phyloP scores from a whole-genome alignment of 2,797 vertebrate genomes.

The Tamandua tetradactyla region DNA sequence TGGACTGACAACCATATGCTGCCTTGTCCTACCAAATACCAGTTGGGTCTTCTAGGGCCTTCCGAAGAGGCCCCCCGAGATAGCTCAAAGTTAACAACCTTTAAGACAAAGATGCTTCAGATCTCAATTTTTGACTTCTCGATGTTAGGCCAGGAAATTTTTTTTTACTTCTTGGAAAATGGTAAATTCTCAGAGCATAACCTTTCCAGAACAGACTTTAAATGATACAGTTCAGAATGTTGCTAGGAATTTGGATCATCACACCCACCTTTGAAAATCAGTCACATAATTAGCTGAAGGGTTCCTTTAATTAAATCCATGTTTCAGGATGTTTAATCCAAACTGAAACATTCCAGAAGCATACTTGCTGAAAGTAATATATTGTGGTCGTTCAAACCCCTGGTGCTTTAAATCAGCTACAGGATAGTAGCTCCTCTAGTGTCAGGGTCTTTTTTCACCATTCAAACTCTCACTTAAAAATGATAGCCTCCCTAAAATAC shows the following conservation, averaged over 20 bases:
- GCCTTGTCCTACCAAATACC: background rate
- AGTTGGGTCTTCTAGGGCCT: background rate
- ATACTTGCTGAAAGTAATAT: conserved; percentile 79
- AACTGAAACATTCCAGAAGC: conserved; percentile 80
- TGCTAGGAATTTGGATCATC: conserved; percentile 71
- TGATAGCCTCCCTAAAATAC: background rate
- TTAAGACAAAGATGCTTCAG: conserved; percentile 59
- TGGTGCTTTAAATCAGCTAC: conserved; percentile 69
- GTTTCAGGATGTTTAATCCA: conserved; percentile 77
- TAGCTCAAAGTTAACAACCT: conserved; percentile 50
- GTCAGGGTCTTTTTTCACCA: conserved; percentile 48
- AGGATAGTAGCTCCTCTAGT: conserved; percentile 1
- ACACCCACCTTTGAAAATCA: conserved; percentile 73
- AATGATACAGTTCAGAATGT: conserved; percentile 61
- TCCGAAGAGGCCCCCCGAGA: conserved; percentile 15
- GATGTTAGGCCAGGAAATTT: conserved; percentile 65
- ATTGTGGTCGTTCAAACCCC: conserved; percentile 69
- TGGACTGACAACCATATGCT: background rate
- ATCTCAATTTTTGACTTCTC: conserved; percentile 63
- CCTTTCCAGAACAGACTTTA: conserved; percentile 63
- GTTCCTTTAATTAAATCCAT: conserved; percentile 81
- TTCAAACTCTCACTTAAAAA: conserved; percentile 54
- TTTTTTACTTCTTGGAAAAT: conserved; percentile 75
- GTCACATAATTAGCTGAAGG: conserved; percentile 75
- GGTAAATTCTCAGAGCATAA: conserved; percentile 64